Evolutionary conservation across 2,888 invertebrate genomes (phyloP), one percentile per base, ranked within the genome.

Genomic region (Harmothoe impar): DNA sequence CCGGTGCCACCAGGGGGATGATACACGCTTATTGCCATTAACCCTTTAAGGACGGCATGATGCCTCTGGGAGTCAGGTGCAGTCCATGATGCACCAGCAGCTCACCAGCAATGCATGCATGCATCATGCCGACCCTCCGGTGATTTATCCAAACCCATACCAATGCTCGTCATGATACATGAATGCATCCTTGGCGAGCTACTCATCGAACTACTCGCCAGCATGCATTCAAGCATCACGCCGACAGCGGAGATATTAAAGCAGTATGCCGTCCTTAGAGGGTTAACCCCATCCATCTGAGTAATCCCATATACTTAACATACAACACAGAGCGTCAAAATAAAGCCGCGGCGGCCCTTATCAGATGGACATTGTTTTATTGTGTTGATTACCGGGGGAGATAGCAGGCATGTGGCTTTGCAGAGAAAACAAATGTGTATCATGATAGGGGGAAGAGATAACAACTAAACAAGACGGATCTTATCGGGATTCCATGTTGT

Each of bases 341-440:
- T 72, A 72, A 72, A 72, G n/a, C 20, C 5, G 1, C 7, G 43
- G 17, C 29, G 25, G 23, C 3, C 20, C 62, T 72, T 72, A 29
- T 72, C 72, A 29, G 43, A 72, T 25, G 72, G 5, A 3, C 25
- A 3, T 29, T 72, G 72, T 72, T 72, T 72, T 72, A 72, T 72
- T 72, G 25, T 72, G 72, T 72, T 72, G 72, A 72, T 25, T 72
- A 17, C 5, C 25, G 72, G 20, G 72, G 5, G 25, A 72, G 72
- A 72, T 72, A 29, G 25, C 29, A n/a, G 25, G 72, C 20, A n/a
- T 72, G 31, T 72, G 25, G 29, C 72, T 72, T 25, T 72, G 25
- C 72, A n/a, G 72, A 72, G 72, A 72, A 72, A 72, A 72, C 72
- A 72, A 72, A 72, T 72, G 23, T 43, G 43, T 43, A 43, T 3